Conservation (phyloP, 2,797 vertebrate genomes). For the Heterohyrax brucei region DNA sequence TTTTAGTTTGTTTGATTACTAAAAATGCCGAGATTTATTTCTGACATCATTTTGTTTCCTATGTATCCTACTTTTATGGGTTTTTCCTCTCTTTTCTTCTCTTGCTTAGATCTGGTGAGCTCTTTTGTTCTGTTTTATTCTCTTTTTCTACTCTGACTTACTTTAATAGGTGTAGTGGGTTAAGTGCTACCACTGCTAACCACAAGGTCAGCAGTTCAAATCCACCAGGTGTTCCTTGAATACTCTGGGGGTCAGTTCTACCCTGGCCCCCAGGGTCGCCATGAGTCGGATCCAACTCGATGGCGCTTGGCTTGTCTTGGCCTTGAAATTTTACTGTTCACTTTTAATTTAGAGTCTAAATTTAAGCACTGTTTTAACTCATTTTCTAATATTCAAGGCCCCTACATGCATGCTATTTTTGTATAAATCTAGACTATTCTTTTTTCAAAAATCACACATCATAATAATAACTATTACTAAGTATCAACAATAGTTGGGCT, state of each 20-base stretch:
- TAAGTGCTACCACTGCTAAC: too few species aligned
- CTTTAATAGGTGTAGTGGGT: background rate
- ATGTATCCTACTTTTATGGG: background rate
- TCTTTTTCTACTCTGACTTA: background rate
- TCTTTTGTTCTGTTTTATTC: constrained; percentile 1
- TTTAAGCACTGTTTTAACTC: background rate
- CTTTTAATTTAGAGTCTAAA: constrained; percentile 1
- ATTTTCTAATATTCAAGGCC: background rate
- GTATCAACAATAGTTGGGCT: background rate
- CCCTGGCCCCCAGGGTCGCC: too few species aligned
- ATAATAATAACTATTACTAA: background rate
- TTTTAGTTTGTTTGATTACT: background rate
- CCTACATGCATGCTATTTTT: background rate
- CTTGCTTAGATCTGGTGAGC: background rate
- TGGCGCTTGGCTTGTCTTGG: too few species aligned
- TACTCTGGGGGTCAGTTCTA: too few species aligned
- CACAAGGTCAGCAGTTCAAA: too few species aligned
- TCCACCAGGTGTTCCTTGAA: too few species aligned
- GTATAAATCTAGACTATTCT: background rate
- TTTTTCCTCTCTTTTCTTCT: background rate
- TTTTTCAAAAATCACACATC: background rate
- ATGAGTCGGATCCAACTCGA: too few species aligned
- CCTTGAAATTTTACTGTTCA: constrained; percentile 8
- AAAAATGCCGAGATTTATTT: constrained; percentile 28
- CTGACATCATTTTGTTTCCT: background rate